Evolutionary conservation across 2,113 vertebrate species (phyloP), one percentile per base, ranked within the genome.

Genomic region (Hypocryptadius cinnamomeus): DNA sequence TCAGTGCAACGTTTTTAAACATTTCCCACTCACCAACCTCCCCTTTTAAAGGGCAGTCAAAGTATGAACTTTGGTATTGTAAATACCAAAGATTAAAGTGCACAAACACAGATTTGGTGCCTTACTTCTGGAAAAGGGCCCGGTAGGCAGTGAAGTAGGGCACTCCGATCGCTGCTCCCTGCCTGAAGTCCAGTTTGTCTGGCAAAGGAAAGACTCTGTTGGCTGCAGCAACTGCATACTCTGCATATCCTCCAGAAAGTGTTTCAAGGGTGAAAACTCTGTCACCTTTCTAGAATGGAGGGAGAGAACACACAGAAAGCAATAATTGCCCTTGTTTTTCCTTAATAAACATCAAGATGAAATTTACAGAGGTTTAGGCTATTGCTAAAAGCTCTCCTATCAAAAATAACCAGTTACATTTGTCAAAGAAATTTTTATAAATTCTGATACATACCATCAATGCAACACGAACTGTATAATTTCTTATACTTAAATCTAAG

Each of bases 91-190:
- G 68, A 35, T 17, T 15, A 20, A 59, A 80, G 54, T 3, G 13
- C 31, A 68, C 24, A 56, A 24, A 12, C 27, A 17, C 4, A 31
- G 37, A 13, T 6, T 13, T 50, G 50, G 21, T 13, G 44, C 51
- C 97, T 97, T 98, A 99, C 99, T 98, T 99, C 84, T 98, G 98
- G 90, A 98, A 56, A 39, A 99, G 98, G n/a, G 99, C 99, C n/a
- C 98, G 97, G 79, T 97, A 99, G 9, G 99, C 99, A 15, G 99
- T 99, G 96, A 99, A 99, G 93, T 99, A 99, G 0, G 99, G 99
- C 59, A 98, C 92, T 12, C 98, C 98, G 0, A 99, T 89, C 1
- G 99, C 98, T 6, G 99, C 98, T 44, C 99, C 99, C 96, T 99
- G 98, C n/a, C 84, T 93, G 27, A 98, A 99, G 97, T 98, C 96